These are phyloP conservation scores for Nyctibius grandis DNA, from an alignment of 2,797 vertebrate genomes.

Conservation along the genomic window DNA sequence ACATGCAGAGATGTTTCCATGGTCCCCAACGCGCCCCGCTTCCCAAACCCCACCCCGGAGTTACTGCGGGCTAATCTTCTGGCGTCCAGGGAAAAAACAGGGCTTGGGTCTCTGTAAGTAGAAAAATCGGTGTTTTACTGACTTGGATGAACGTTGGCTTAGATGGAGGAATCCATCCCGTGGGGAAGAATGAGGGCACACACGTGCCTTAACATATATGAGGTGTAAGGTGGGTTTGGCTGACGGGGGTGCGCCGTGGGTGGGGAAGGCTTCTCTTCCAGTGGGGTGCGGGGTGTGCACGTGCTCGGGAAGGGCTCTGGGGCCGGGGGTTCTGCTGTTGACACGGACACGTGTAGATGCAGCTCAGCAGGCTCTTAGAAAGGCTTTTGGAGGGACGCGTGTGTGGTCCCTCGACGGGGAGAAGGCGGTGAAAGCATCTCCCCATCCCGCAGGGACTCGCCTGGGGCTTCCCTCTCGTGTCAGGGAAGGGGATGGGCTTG, in stretches of 20 bases:
- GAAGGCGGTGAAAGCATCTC: not conserved
- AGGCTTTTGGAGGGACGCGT: not conserved
- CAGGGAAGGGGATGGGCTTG: not conserved
- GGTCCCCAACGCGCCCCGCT: not conserved
- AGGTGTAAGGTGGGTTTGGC: not conserved
- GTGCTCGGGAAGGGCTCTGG: not conserved
- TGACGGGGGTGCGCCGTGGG: not conserved
- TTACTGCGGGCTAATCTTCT: not conserved
- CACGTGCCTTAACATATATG: accelerated
- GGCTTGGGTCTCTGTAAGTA: not conserved
- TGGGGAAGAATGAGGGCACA: not conserved
- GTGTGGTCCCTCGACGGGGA: not conserved
- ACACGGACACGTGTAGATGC: not conserved
- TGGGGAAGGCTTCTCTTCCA: not conserved
- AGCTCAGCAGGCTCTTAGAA: not conserved
- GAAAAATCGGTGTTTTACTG: not conserved
- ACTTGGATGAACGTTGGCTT: not conserved
- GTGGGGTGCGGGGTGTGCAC: accelerated
- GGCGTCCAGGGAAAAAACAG: not conserved
- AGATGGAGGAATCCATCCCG: not conserved
- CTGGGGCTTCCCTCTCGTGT: accelerated
- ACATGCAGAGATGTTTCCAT: not conserved
- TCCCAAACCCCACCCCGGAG: not conserved
- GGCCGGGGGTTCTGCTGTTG: not conserved
- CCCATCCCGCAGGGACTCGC: accelerated